Percentiles rank a stretch among this genome's conserved stretches.
phyloP scores from a whole-genome alignment of 2,113 vertebrate species.

The Hydrolagus affinis region DNA sequence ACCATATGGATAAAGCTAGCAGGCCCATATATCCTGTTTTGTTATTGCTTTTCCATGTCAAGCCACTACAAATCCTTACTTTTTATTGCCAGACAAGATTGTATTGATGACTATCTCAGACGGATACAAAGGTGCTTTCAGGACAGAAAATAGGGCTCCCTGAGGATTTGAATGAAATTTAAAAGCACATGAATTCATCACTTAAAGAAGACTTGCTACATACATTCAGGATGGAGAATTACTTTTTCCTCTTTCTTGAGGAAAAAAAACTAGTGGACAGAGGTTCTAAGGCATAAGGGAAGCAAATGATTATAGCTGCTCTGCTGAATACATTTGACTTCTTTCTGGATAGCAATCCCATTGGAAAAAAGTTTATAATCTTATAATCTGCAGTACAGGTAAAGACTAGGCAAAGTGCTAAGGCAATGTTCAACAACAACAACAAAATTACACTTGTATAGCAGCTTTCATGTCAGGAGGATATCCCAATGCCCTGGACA shows the following conservation, averaged over 20 bases:
- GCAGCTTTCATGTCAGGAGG: too few relatives aligned
- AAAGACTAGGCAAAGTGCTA: too few relatives aligned
- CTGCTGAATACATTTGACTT: not conserved
- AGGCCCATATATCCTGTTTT: conserved; percentile 18
- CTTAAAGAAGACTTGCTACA: not conserved
- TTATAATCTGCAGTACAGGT: too few relatives aligned
- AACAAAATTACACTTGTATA: too few relatives aligned
- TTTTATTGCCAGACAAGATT: conserved; percentile 24
- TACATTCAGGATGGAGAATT: not conserved
- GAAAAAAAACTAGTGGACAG: not conserved
- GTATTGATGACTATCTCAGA: conserved; percentile 11
- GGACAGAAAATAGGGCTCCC: conserved; percentile 8
- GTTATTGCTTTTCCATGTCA: conserved; percentile 7
- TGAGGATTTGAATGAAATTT: not conserved
- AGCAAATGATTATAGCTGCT: not conserved
- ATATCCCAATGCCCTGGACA: too few relatives aligned
- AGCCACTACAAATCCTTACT: not conserved
- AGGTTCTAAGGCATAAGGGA: not conserved
- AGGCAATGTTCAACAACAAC: too few relatives aligned
- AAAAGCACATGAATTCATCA: not conserved
- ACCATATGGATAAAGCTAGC: not conserved
- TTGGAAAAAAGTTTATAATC: not conserved
- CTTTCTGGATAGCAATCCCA: not conserved
- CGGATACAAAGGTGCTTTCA: not conserved
- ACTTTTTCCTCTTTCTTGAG: not conserved